Evolutionary conservation across 2,888 invertebrate genomes (phyloP).

Genomic region (Sycophila texana): DNA sequence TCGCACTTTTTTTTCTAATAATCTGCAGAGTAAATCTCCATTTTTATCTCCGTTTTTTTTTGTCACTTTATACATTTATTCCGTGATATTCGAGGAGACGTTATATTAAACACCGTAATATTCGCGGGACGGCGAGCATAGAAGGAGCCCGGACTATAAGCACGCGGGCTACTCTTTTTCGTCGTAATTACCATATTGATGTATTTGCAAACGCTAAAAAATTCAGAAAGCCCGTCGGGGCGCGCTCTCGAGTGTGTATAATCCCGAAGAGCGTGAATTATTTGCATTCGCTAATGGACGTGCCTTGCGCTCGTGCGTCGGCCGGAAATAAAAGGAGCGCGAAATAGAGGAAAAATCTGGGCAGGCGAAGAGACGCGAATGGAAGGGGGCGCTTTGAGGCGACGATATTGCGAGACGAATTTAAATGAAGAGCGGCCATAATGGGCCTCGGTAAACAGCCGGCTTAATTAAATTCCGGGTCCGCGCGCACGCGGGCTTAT

Average conservation of each 20-base stretch:
- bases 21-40: no score
- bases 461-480: constrained; percentile 50
- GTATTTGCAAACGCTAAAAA: constrained; percentile 32
- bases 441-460: constrained; percentile 27
- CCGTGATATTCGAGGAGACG: no score
- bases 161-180: neutral
- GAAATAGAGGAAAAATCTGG: constrained; percentile 17
- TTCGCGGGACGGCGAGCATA: no score
- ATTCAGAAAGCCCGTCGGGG: constrained; percentile 1
- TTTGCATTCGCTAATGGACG: constrained; percentile 52
- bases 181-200: constrained; percentile 19
- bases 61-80: no score
- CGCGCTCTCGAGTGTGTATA: constrained; percentile 16
- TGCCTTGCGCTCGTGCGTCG: neutral
- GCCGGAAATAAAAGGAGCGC: constrained; percentile 31
- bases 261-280: constrained; percentile 46
- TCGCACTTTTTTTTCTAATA: no score
- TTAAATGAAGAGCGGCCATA: constrained; percentile 37
- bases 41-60: no score
- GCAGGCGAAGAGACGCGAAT: neutral
- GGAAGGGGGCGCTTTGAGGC: constrained; percentile 23
- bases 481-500: constrained; percentile 29
- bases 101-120: no score
- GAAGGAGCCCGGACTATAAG: no score
- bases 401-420: constrained; percentile 51